Conservation (phyloP, 2,797 vertebrate species). For the Tenualosa thibaudeaui region DNA sequence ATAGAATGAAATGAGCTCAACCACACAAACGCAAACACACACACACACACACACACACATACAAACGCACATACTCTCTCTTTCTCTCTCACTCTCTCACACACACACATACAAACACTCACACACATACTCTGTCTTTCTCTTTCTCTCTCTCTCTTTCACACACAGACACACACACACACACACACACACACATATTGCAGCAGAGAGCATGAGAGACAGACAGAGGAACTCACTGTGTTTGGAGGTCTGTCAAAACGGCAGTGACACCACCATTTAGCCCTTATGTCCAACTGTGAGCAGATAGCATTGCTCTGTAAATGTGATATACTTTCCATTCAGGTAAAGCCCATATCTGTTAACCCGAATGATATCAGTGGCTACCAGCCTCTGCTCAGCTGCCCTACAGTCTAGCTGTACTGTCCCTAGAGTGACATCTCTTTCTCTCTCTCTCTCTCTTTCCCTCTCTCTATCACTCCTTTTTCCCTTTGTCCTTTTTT, state of each 20-base stretch:
- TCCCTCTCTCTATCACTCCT: neutral
- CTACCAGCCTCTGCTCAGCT: slow-evolving; percentile 37
- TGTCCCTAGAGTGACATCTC: slow-evolving; percentile 41
- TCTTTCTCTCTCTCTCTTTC: no score
- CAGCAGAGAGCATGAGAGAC: neutral
- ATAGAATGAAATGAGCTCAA: neutral
- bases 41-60: neutral
- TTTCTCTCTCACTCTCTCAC: neutral
- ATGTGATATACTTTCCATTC: slow-evolving; percentile 55
- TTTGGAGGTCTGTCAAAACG: slow-evolving; percentile 59
- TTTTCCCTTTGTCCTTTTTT: neutral
- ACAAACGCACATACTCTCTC: neutral
- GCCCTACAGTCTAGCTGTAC: slow-evolving; percentile 38
- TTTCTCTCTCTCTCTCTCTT: slow-evolving; percentile 14
- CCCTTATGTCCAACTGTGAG: slow-evolving; percentile 46
- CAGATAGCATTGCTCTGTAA: slow-evolving; percentile 53
- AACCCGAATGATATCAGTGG: slow-evolving; percentile 47
- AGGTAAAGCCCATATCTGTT: slow-evolving; percentile 47
- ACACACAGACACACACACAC: neutral
- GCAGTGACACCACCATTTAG: slow-evolving; percentile 53
- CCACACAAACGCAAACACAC: neutral
- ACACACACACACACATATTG: neutral
- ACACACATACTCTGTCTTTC: neutral
- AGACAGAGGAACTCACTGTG: slow-evolving; percentile 28
- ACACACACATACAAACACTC: neutral